Percentiles rank a stretch among this genome's conserved stretches.
phyloP scores from a whole-genome alignment of 2,797 vertebrate species.

The Artibeus lituratus region DNA sequence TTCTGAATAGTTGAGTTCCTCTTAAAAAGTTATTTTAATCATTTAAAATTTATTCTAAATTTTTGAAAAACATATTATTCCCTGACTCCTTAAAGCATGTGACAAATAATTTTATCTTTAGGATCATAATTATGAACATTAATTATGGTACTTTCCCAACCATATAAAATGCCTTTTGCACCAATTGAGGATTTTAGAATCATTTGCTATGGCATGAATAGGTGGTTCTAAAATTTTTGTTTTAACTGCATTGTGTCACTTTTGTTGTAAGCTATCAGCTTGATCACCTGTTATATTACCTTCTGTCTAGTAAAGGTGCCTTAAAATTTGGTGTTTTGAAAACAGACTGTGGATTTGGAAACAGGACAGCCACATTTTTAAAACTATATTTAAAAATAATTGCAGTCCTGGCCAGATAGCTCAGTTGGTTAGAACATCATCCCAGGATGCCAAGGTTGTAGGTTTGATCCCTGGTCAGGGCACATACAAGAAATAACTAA shows the following conservation, averaged over 20 bases:
- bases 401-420: neutral
- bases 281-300: neutral
- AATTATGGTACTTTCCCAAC: neutral
- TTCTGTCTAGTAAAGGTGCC: neutral
- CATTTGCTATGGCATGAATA: neutral
- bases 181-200: neutral
- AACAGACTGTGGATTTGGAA: neutral
- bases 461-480: neutral
- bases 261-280: neutral
- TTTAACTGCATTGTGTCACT: neutral
- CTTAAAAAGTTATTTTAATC: neutral
- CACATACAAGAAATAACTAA: neutral
- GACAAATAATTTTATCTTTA: constrained; percentile 12
- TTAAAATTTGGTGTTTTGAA: constrained; percentile 10
- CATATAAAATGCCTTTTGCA: neutral
- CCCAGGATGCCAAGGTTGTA: neutral
- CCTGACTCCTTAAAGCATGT: neutral
- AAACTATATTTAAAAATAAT: neutral
- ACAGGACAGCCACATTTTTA: neutral
- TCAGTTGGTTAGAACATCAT: neutral
- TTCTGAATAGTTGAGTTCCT: constrained; percentile 15
- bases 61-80: neutral
- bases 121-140: neutral
- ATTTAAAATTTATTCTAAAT: constrained; percentile 20
- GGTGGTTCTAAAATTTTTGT: neutral